Evolutionary conservation across 2,888 invertebrate genomes (phyloP).

Genomic region (Andrena trimmerana): DNA sequence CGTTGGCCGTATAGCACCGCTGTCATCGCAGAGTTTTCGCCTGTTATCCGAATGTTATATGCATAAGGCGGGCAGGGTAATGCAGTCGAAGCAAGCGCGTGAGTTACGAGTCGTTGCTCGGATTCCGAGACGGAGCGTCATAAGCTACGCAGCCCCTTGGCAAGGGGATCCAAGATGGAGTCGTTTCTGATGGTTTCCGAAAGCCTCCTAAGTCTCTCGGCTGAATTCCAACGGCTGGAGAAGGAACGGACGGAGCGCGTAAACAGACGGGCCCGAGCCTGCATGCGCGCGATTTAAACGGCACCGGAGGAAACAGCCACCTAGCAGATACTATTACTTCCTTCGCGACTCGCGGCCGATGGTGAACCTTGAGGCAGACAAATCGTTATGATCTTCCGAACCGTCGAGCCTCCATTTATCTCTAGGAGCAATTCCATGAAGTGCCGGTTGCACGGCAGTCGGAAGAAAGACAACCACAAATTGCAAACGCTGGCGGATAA

Average conservation of each 20-base stretch:
- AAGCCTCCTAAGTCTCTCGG: conserved; percentile 49
- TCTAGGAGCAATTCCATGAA: conserved; percentile 24
- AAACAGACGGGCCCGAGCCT: not conserved
- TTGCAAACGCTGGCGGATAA: conserved; percentile 44
- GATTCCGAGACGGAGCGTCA: conserved; percentile 50
- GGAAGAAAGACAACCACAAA: conserved; percentile 46
- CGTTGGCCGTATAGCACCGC: conserved; percentile 44
- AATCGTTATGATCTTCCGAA: conserved; percentile 21
- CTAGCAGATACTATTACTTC: not conserved
- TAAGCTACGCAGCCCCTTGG: conserved; percentile 40
- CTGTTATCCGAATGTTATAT: conserved; percentile 44
- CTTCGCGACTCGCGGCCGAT: conserved; percentile 5
- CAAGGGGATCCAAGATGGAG: conserved; percentile 37
- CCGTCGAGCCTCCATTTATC: conserved; percentile 32
- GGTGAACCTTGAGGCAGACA: not conserved
- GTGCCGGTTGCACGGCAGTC: conserved; percentile 6
- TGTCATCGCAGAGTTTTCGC: conserved; percentile 44
- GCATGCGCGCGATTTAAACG: not conserved
- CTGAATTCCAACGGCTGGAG: not conserved
- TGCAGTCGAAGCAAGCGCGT: conserved; percentile 52
- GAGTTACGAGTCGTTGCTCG: conserved; percentile 55
- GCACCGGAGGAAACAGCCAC: not conserved
- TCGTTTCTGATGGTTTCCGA: conserved; percentile 20
- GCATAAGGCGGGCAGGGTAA: conserved; percentile 39
- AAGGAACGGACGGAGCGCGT: not conserved